These are phyloP conservation scores for Macropus fuliginosus DNA, from an alignment of 2,797 vertebrate species.

Conservation along the genomic window DNA sequence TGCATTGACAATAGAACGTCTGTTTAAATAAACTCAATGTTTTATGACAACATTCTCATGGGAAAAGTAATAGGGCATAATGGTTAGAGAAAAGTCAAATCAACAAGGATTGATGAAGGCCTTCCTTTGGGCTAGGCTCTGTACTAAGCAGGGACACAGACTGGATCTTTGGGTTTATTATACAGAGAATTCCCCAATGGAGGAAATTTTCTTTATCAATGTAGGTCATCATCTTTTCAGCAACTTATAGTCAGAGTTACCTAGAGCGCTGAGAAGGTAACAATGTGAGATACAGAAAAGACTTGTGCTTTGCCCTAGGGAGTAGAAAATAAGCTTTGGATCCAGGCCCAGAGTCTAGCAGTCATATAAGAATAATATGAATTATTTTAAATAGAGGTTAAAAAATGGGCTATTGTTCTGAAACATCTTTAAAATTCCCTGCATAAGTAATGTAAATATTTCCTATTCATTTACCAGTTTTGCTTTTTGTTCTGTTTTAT, in stretches of 20 bases:
- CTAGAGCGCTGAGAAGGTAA: neutral
- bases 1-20: neutral
- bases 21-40: neutral
- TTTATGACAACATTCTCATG: neutral
- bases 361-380: constrained; percentile 13
- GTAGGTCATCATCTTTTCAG: neutral
- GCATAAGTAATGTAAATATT: constrained; percentile 37
- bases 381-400: constrained; percentile 26
- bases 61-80: neutral
- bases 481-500: neutral
- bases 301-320: constrained; percentile 33
- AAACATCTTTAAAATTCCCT: constrained; percentile 43
- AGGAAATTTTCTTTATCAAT: neutral
- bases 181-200: neutral
- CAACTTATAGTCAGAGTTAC: neutral
- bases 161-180: neutral
- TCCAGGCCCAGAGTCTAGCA: neutral
- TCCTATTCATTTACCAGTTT: constrained; percentile 51
- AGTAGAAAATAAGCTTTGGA: constrained; percentile 31
- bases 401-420: constrained; percentile 18
- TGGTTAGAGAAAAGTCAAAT: neutral
- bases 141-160: neutral
- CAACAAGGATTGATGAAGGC: neutral
- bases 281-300: constrained; percentile 15
- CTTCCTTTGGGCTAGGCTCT: neutral